Conservation (phyloP, 2,113 vertebrate genomes). For the Menidia beryllina region DNA sequence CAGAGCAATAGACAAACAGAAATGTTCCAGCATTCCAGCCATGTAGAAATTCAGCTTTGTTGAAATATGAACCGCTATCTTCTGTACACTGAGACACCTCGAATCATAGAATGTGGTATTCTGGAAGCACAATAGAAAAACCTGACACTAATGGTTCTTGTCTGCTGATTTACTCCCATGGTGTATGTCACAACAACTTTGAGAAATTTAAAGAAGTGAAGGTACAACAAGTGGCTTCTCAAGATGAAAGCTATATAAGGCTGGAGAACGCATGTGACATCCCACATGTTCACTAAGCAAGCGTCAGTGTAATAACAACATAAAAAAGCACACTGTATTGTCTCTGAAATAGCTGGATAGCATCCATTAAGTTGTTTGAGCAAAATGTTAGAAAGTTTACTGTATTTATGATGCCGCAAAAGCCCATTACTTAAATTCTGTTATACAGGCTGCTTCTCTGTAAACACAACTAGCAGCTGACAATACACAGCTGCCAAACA, state of each 20-base stretch:
- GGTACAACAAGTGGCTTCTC: neutral
- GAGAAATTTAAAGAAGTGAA: slow-evolving; percentile 1
- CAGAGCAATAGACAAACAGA: slow-evolving; percentile 6
- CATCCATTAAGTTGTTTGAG: slow-evolving; percentile 16
- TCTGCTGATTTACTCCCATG: neutral
- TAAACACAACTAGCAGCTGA: slow-evolving; percentile 32
- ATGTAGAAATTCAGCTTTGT: neutral
- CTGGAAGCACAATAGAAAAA: slow-evolving; percentile 3
- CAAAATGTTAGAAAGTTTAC: slow-evolving; percentile 30
- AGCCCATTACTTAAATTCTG: slow-evolving; percentile 40
- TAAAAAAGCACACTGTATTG: neutral
- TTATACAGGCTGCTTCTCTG: slow-evolving; percentile 3
- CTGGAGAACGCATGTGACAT: slow-evolving; percentile 10
- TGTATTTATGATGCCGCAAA: slow-evolving; percentile 47
- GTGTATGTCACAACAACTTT: neutral
- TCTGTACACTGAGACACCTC: slow-evolving; percentile 8
- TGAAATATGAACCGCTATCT: slow-evolving; percentile 21
- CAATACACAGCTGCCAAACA: slow-evolving; percentile 34
- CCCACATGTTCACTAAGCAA: slow-evolving; percentile 13
- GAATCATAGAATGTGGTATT: slow-evolving; percentile 14
- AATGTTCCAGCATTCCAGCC: slow-evolving; percentile 1
- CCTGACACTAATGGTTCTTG: neutral
- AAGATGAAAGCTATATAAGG: slow-evolving; percentile 13
- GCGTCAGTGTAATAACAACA: slow-evolving; percentile 10
- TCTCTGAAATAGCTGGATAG: slow-evolving; percentile 22